phyloP scores from a whole-genome alignment of 2,888 invertebrate genomes.

The Dione vanillae region DNA sequence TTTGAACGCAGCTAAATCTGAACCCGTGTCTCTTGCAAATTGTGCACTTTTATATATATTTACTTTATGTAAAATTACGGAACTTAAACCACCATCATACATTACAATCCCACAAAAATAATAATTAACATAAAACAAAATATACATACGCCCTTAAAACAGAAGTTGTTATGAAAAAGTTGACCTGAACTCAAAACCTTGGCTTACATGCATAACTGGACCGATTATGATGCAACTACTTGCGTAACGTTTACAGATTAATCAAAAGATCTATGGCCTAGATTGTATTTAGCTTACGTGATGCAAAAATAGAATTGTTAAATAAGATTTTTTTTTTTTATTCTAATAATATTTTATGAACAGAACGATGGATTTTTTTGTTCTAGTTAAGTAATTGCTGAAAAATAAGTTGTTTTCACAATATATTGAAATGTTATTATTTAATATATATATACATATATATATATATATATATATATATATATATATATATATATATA shows the following conservation, averaged over 20 bases:
- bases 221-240: slow-evolving; percentile 53
- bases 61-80: too few relatives aligned
- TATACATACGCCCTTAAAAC: slow-evolving; percentile 32
- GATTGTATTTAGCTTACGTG: slow-evolving; percentile 44
- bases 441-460: too few relatives aligned
- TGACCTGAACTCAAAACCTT: slow-evolving; percentile 58
- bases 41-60: too few relatives aligned
- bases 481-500: too few relatives aligned
- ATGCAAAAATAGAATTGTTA: slow-evolving; percentile 39
- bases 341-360: not conserved
- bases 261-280: slow-evolving; percentile 54
- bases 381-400: too few relatives aligned
- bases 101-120: too few relatives aligned
- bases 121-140: slow-evolving; percentile 1
- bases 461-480: too few relatives aligned
- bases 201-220: slow-evolving; percentile 54
- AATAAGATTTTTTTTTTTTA: slow-evolving; percentile 20
- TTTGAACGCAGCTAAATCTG: too few relatives aligned
- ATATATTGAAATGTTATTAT: too few relatives aligned
- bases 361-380: not conserved
- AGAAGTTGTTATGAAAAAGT: slow-evolving; percentile 48
- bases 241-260: slow-evolving; percentile 53
- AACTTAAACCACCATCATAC: too few relatives aligned
- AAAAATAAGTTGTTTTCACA: too few relatives aligned
- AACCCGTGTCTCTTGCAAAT: too few relatives aligned